Conservation (phyloP, 2,888 invertebrate species). For the Ganaspis brasiliensis region DNA sequence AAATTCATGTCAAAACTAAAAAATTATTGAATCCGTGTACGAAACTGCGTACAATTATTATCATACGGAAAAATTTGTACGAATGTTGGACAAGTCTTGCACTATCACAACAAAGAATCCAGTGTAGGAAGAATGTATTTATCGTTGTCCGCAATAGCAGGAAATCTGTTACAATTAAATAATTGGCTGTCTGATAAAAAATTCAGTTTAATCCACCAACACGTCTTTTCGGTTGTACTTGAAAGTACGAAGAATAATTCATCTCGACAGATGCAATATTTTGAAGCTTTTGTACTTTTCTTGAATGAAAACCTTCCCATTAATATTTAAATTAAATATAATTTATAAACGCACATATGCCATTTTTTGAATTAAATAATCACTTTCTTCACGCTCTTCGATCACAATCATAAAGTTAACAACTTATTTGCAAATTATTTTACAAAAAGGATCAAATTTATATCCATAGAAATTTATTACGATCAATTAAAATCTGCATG, state of each 20-base stretch:
- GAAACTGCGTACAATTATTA: not conserved
- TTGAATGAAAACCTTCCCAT: too few species aligned
- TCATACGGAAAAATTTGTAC: not conserved
- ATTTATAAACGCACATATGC: too few species aligned
- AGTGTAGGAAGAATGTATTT: slow-evolving; percentile 23
- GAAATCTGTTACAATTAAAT: slow-evolving; percentile 71
- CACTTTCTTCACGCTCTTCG: too few species aligned
- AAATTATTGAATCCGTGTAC: not conserved
- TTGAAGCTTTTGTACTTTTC: not conserved
- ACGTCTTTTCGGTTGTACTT: slow-evolving; percentile 16
- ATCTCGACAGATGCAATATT: not conserved
- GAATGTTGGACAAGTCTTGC: not conserved
- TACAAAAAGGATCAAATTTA: too few species aligned
- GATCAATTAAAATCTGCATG: too few species aligned
- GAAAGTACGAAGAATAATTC: slow-evolving; percentile 1
- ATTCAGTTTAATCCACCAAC: slow-evolving; percentile 20
- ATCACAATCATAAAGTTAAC: too few species aligned
- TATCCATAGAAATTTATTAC: too few species aligned
- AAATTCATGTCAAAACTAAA: not conserved
- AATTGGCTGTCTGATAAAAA: slow-evolving; percentile 59
- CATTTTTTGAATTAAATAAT: too few species aligned
- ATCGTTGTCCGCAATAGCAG: slow-evolving; percentile 52
- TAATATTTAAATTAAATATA: too few species aligned
- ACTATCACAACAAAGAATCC: slow-evolving; percentile 22
- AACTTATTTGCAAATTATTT: too few species aligned